Evolutionary conservation across 2,113 vertebrate species (phyloP), one percentile per base, ranked within the genome.

Genomic region (Peromyscus maniculatus): DNA sequence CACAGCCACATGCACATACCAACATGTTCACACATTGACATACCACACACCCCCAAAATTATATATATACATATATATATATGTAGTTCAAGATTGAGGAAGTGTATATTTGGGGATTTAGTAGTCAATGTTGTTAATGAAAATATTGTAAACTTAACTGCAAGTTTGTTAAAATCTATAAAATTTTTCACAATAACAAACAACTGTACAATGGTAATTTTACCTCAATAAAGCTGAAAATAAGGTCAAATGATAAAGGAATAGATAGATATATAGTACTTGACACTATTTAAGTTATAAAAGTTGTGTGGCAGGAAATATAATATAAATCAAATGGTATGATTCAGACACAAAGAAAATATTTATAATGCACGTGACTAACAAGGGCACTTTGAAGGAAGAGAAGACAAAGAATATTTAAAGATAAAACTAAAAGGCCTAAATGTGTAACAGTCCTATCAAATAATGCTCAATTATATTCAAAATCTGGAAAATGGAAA

Each of bases 241-340:
- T 82, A 91, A 75, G 39, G 15, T 87, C 39, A 95, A 96, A 80
- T 83, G 80, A 72, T 84, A 94, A 67, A 94, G 74, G 21, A 72
- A 72, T 89, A 84, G 3, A 19, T 24, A 67, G 75, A 79, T n/a
- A 86, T 67, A 17, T 19, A 79, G 31, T 62, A 6, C 13, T 87
- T 80, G 46, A 89, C 55, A 79, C 8, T n/a, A 87, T 1, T 87
- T 36, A 83, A 90, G 78, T 71, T 78, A 83, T 31, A 82, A 71
- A 94, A 93, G 26, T 71, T 78, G 21, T 49, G 2, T 67, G 66
- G 12, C 49, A 75, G 4, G 77, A 87, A 91, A 91, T 6, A 21
- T 19, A 86, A 31, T n/a, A 78, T 31, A 72, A 91, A 91, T 79
- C 43, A 91, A 83, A 43, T 39, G 5, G 33, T 46, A 93, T 87